phyloP scores from a whole-genome alignment of 1,140 invertebrate species.

The Brachionus plicatilis region DNA sequence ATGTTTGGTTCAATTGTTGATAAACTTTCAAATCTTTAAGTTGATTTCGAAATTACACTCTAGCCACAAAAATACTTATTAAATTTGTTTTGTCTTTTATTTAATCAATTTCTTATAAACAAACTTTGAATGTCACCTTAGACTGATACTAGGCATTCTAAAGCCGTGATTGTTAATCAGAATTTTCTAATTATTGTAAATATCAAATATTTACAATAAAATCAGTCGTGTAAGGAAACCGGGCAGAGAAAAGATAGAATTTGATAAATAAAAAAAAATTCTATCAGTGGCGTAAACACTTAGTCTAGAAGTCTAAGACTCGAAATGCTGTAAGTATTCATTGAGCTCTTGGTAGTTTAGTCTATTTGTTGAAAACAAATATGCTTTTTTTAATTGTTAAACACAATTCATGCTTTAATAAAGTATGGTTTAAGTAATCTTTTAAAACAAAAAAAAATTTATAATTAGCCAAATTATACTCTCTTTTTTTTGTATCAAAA shows the following conservation, averaged over 20 bases:
- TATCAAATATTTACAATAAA: not conserved
- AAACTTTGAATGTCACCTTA: not conserved
- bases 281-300: not conserved
- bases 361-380: not conserved
- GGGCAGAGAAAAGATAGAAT: not conserved
- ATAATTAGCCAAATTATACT: not conserved
- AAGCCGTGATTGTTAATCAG: not conserved
- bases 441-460: not conserved
- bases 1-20: not conserved
- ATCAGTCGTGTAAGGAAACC: not conserved
- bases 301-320: not conserved
- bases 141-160: not conserved
- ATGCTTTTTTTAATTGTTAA: not conserved
- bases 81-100: not conserved
- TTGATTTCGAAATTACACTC: not conserved
- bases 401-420: not conserved
- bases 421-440: not conserved
- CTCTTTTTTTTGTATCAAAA: not conserved
- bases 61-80: not conserved
- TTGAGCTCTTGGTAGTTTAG: not conserved
- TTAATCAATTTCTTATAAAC: not conserved
- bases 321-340: not conserved
- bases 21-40: not conserved
- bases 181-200: not conserved
- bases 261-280: not conserved